Evolutionary conservation across 2,113 vertebrate genomes (phyloP).

Genomic region (Entelurus aequoreus): DNA sequence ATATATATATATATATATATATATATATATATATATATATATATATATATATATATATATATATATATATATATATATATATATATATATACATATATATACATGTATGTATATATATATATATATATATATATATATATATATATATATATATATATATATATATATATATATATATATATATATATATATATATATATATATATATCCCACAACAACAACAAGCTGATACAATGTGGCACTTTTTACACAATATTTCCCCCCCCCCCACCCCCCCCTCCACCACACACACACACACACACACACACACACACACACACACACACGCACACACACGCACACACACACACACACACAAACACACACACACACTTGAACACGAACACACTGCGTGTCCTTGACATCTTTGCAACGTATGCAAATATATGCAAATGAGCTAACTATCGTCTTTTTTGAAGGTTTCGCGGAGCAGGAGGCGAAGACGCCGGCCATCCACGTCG

Average conservation of each 20-base stretch:
- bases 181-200: too few relatives aligned
- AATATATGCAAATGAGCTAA: conserved; percentile 18
- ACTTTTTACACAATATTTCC: background rate
- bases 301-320: background rate
- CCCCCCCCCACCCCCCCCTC: conserved; percentile 45
- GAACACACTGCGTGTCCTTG: conserved; percentile 74
- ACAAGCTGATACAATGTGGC: too few relatives aligned
- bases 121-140: too few relatives aligned
- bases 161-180: too few relatives aligned
- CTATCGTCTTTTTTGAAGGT: conserved; percentile 7
- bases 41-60: too few relatives aligned
- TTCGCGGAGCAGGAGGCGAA: conserved; percentile 6
- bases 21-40: too few relatives aligned
- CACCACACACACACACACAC: conserved; percentile 8
- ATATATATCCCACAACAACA: too few relatives aligned
- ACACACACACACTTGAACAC: background rate
- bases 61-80: too few relatives aligned
- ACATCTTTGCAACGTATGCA: conserved; percentile 24
- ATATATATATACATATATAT: too few relatives aligned
- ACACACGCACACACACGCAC: background rate
- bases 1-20: too few relatives aligned
- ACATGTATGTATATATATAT: too few relatives aligned
- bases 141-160: too few relatives aligned
- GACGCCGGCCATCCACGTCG: conserved; percentile 5
- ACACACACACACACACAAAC: background rate